Evolutionary conservation across 2,888 invertebrate species (phyloP).

Genomic region (Macropis europaea): DNA sequence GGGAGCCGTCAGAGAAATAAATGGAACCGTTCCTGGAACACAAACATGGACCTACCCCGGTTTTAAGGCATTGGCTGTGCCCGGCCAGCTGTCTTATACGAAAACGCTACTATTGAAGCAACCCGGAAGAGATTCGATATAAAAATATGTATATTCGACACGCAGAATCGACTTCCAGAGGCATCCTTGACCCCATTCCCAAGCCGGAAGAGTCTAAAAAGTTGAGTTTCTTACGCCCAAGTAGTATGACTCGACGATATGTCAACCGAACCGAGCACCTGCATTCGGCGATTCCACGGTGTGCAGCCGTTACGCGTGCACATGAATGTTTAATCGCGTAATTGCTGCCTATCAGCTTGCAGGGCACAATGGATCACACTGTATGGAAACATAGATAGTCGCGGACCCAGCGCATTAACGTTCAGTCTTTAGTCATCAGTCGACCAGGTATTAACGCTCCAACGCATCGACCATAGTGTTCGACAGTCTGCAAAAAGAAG

Average conservation of each 20-base stretch:
- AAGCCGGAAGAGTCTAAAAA: constrained; percentile 1
- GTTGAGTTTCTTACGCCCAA: constrained; percentile 18
- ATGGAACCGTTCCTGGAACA: no score
- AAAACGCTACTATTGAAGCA: background rate
- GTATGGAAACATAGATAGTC: no score
- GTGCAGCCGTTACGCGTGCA: no score
- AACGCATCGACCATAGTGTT: background rate
- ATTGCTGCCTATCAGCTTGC: background rate
- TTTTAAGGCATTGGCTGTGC: no score
- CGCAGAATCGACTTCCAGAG: constrained; percentile 2
- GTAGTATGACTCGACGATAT: constrained; percentile 40
- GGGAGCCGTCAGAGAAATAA: no score
- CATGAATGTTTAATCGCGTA: constrained; percentile 11
- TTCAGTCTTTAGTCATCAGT: no score
- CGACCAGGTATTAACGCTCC: no score
- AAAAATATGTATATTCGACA: background rate
- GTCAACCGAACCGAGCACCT: constrained; percentile 8
- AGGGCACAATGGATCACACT: no score
- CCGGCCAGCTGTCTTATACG: no score
- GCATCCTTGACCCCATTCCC: constrained; percentile 41
- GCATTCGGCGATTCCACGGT: no score
- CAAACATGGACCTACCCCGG: no score
- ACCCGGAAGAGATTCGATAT: background rate
- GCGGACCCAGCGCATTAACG: no score
- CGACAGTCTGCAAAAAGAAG: background rate